Evolutionary conservation across 2,888 invertebrate genomes (phyloP), one percentile per base, ranked within the genome.

Genomic region (Priocnemis perturbator): DNA sequence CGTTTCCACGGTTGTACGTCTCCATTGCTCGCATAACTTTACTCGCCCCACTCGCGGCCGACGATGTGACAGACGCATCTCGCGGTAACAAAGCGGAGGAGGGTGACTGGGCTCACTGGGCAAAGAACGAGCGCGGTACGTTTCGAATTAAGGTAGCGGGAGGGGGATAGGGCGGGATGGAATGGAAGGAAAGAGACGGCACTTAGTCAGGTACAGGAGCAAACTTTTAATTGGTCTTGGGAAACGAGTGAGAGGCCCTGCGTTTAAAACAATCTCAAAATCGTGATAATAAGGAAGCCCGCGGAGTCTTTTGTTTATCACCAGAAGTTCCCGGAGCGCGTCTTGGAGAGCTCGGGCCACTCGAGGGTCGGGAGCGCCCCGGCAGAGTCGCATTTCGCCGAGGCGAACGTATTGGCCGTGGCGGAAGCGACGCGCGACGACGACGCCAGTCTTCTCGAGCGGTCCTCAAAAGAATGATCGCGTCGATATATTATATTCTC

Each of bases 151-250:
- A n/a, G n/a, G n/a, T n/a, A n/a, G n/a, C n/a, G n/a, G n/a, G 14
- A 45, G 15, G 30, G 37, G 11, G 19, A 30, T 21, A 21, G 19
- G 61, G 66, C 58, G 53, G 53, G 37, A 3, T 9, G 37, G 37
- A 37, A 37, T 37, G 37, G 37, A 37, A 11, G 37, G 37, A 37
- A 11, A 37, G 37, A 37, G 37, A 37, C 37, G 37, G 37, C 37
- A 37, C 37, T 37, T 37, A 37, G 37, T 37, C 37, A 37, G 37
- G 37, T 37, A 37, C 37, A 37, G 37, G 37, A 37, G 7, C 37
- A 83, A 85, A 85, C 82, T 86, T 85, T 85, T 86, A 86, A 86
- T 85, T 85, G 83, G 84, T 84, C 84, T 84, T 84, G 83, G 85
- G 83, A 84, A 85, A 77, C 82, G 81, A 83, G 79, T 74, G 68